Evolutionary conservation across 1,140 invertebrate genomes (phyloP), one percentile per base, ranked within the genome.

Genomic region (Drosophila kurseongensis): DNA sequence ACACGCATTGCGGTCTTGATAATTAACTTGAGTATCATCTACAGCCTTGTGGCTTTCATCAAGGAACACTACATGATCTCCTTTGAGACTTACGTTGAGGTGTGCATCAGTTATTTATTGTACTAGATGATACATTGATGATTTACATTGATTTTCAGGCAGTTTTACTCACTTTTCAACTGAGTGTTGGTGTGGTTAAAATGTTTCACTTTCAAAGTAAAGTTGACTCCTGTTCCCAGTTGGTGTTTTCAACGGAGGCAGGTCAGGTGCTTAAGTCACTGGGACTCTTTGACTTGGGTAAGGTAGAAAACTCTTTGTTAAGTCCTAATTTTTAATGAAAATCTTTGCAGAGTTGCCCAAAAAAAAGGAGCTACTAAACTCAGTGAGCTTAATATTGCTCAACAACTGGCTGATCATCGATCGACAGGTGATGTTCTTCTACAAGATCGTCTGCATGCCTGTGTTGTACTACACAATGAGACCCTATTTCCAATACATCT

Each of bases 61-160:
- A 61, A 74, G 44, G 79, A 27, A 12, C 76, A 88, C 23, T 88
- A 77, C 41, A 67, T 38, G 12, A 61, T 88, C 1, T 83, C 84
- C 12, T 88, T 88, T 58, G 83, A 88, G 48, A 59, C 79, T n/a
- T 83, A 88, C 35, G 84, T 88, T 7, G 83, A 88, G 79, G 83
- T 88, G 29, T 14, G 74, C 12, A 12, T n/a, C 1, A 2, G 1
- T 6, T 23, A 16, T 18, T 9, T 1, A 0, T 32, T 32, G 0
- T 1, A 1, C 6, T 16, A 12, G 14, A 18, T 18, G 1, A 1
- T 18, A 18, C 18, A 18, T n/a, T n/a, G n/a, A n/a, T n/a, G n/a
- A n/a, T n/a, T n/a, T n/a, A n/a, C n/a, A n/a, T n/a, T n/a, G n/a
- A n/a, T n/a, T n/a, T 27, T 13, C 1, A 86, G 83, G 67, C 83